Percentiles rank a stretch among this genome's conserved stretches.
These are phyloP conservation scores for Lota lota DNA, from an alignment of 2,113 vertebrate species.

Conservation along the genomic window DNA sequence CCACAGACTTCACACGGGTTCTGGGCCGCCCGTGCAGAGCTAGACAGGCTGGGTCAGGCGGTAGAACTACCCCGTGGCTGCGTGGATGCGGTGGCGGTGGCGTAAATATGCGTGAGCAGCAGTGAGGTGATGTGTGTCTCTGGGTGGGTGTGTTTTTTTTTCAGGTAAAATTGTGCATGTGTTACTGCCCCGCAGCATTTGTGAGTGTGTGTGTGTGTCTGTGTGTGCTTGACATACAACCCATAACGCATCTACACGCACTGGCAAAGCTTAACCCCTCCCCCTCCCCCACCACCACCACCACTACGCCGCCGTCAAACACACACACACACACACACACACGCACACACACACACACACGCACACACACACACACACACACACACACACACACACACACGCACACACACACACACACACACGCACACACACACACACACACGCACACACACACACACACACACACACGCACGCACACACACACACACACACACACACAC, in stretches of 20 bases:
- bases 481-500: constrained; percentile 9
- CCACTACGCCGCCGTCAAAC: constrained; percentile 52
- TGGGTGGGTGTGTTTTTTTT: too few species aligned
- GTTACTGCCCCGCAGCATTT: not conserved
- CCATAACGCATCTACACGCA: not conserved
- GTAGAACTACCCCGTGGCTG: constrained; percentile 35
- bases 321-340: not conserved
- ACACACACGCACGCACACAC: constrained; percentile 9
- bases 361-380: too few species aligned
- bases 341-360: constrained; percentile 3
- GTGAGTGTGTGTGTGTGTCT: not conserved
- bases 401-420: too few species aligned
- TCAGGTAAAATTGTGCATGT: too few species aligned
- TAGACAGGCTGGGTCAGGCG: constrained; percentile 72
- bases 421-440: too few species aligned
- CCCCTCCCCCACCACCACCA: too few species aligned
- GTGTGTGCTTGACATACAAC: constrained; percentile 5
- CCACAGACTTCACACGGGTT: constrained; percentile 74
- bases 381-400: constrained; percentile 10
- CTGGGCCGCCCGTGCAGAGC: constrained; percentile 61
- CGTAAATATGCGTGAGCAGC: constrained; percentile 46
- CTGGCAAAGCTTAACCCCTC: not conserved
- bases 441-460: not conserved
- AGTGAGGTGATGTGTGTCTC: too few species aligned
- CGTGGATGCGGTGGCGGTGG: constrained; percentile 40